A percentile compares a stretch with the other conserved stretches of the same genome.
Conservation (phyloP, 2,888 invertebrate genomes). For the Euzophera pinguis region DNA sequence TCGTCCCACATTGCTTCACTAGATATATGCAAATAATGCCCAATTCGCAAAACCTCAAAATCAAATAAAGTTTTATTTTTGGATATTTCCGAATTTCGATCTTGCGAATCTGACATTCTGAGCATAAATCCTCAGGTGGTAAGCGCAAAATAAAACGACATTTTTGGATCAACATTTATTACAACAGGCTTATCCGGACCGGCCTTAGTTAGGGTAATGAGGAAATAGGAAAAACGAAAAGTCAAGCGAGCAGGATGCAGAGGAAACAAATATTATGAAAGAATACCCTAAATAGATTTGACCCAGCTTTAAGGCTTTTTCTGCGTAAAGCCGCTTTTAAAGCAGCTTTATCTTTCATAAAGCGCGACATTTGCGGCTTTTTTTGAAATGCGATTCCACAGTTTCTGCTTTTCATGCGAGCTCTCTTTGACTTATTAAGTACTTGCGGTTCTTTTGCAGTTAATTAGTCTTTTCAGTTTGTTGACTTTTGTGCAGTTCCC, state of each 20-base stretch:
- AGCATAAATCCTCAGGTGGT: constrained; percentile 21
- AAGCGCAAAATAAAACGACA: constrained; percentile 74
- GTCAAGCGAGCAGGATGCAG: constrained; percentile 53
- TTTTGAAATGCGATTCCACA: constrained; percentile 21
- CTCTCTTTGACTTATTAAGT: constrained; percentile 17
- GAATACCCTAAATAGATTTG: constrained; percentile 42
- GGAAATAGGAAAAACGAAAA: constrained; percentile 50
- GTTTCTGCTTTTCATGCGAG: constrained; percentile 17
- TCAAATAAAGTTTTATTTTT: too few relatives aligned
- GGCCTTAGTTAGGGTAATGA: constrained; percentile 28
- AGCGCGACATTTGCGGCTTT: constrained; percentile 24
- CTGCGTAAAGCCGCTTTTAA: constrained; percentile 35
- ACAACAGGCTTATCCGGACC: constrained; percentile 37
- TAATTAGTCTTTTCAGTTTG: constrained; percentile 14
- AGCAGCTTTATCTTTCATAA: constrained; percentile 32
- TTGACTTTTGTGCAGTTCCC: constrained; percentile 5
- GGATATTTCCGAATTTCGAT: too few relatives aligned
- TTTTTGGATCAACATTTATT: constrained; percentile 69
- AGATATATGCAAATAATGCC: background rate
- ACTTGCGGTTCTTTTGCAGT: constrained; percentile 14
- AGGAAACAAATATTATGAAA: constrained; percentile 49
- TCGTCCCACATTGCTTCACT: background rate
- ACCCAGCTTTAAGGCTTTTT: constrained; percentile 39
- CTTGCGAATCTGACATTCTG: background rate
- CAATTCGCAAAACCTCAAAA: background rate